Evolutionary conservation across 2,113 vertebrate genomes (phyloP), one percentile per base, ranked within the genome.

Genomic region (Progne subis): DNA sequence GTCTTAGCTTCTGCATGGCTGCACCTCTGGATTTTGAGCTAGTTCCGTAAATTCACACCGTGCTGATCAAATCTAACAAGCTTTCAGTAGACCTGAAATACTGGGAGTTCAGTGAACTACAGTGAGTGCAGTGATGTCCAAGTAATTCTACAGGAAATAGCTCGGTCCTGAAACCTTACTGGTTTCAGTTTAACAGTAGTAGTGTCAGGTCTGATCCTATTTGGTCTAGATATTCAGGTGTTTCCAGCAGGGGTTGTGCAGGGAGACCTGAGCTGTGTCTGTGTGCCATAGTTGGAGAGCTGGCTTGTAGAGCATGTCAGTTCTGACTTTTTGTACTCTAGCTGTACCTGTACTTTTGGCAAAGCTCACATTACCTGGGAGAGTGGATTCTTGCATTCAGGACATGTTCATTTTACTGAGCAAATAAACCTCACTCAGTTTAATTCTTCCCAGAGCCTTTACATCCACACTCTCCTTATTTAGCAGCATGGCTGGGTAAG

Each of bases 1-100:
- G 24, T 72, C 34, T 65, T 34, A 12, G 32, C 23, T 71, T 74
- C 65, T 77, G 19, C 16, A 3, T 32, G 69, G 9, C 74, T 82
- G 39, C 26, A n/a, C 8, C 43, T 82, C 53, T 0, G 1, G 8
- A 11, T 85, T 82, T 68, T 71, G 65, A 87, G 11, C 37, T 79
- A 31, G 21, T 39, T 90, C 37, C 0, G 0, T 56, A 14, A 87
- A 52, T 75, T 68, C n/a, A 34, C 32, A 44, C 21, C 2, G 0
- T 25, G 34, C 52, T 64, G 49, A 13, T 55, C 24, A 52, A 41
- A 61, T 31, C 31, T 64, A 31, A 17, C 20, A 46, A 52, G 31
- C 15, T 93, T 79, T 43, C 29, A 5, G 0, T 23, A 32, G 72
- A n/a, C 21, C 24, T 56, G 46, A 32, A 59, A 24, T 52, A 28